Evolutionary conservation across 1,140 invertebrate genomes (phyloP).

Genomic region (Tetramorium simillimum): DNA sequence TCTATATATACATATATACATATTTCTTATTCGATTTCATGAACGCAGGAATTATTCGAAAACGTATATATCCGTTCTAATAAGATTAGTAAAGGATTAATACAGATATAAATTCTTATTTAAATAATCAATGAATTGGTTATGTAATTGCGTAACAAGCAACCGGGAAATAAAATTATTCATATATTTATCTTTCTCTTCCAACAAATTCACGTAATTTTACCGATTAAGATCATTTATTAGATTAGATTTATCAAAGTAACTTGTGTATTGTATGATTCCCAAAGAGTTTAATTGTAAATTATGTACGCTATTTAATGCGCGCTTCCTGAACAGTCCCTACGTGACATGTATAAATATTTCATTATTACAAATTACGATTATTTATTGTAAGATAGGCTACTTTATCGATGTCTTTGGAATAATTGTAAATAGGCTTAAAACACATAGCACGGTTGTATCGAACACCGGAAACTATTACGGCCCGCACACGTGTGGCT

Average conservation of each 20-base stretch:
- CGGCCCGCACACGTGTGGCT: neutral
- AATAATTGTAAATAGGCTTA: neutral
- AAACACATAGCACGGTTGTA: neutral
- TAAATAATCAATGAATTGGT: neutral
- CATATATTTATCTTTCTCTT: neutral
- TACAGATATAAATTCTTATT: neutral
- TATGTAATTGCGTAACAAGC: neutral
- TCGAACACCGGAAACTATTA: slow-evolving; percentile 52
- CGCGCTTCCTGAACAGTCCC: neutral
- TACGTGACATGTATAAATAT: neutral
- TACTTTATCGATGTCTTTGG: neutral
- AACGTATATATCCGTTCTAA: neutral
- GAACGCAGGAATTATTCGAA: neutral
- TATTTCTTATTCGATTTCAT: no score
- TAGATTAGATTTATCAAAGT: slow-evolving; percentile 2
- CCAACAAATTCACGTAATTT: neutral
- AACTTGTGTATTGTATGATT: neutral
- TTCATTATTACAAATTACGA: neutral
- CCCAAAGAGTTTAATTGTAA: neutral
- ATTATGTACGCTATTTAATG: neutral
- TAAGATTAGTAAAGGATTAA: neutral
- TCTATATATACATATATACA: no score
- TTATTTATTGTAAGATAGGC: slow-evolving; percentile 2
- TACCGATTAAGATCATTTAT: neutral
- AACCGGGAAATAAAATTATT: neutral